Evolutionary conservation across 2,113 vertebrate species (phyloP).

Genomic region (pig (Sus scrofa)): T2T-Sscrofa CM000828.6:41051501-41052000

Average conservation of each 20-base stretch:
- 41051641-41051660: too few species aligned
- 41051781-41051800: background rate
- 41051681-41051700: background rate
- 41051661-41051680: too few species aligned
- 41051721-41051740: conserved; percentile 44
- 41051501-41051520: conserved; percentile 35
- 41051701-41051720: conserved; percentile 67
- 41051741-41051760: conserved; percentile 36
- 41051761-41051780: background rate
- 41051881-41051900: background rate
- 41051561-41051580: background rate
- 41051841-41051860: background rate
- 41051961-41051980: background rate
- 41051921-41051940: background rate
- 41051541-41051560: conserved; percentile 37
- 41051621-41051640: too few species aligned
- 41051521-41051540: conserved; percentile 52
- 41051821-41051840: background rate
- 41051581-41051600: too few species aligned
- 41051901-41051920: background rate
- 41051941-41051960: background rate
- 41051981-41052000: conserved; percentile 52
- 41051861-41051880: background rate
- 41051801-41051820: background rate
- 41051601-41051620: too few species aligned